Percentiles rank a stretch among this genome's conserved stretches.
Conservation (phyloP, 2,888 invertebrate genomes). For the Lepidonotus clava region DNA sequence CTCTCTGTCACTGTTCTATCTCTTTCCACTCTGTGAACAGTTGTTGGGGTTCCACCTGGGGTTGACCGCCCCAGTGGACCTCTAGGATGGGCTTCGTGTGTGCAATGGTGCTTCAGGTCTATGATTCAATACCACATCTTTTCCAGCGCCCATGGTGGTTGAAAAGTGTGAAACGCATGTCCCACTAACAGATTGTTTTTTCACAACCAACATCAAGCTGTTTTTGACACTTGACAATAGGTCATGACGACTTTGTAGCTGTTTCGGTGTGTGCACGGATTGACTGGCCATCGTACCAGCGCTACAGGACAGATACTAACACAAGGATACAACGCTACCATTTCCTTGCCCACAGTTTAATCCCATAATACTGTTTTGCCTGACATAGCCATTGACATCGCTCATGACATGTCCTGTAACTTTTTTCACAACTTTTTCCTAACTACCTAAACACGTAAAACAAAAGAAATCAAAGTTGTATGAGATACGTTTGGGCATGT, state of each 20-base stretch:
- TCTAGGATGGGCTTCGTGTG: not conserved
- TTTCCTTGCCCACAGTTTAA: not conserved
- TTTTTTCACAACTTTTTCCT: too few relatives aligned
- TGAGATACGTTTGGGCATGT: too few relatives aligned
- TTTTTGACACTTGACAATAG: too few relatives aligned
- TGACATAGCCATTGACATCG: not conserved
- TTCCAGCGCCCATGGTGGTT: not conserved
- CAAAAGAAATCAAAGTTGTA: too few relatives aligned
- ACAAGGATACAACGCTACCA: not conserved
- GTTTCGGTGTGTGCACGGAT: not conserved
- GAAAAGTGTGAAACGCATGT: not conserved
- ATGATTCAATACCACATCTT: not conserved
- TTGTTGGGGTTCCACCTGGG: too few relatives aligned
- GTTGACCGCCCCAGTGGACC: not conserved
- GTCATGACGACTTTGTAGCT: too few relatives aligned
- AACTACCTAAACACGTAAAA: too few relatives aligned
- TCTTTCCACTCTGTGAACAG: not conserved
- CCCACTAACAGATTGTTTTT: not conserved
- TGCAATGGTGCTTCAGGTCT: slow-evolving; percentile 1
- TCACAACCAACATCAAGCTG: not conserved
- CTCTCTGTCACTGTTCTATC: not conserved
- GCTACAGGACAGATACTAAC: too few relatives aligned
- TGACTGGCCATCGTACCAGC: not conserved
- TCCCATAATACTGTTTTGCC: not conserved
- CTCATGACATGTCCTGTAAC: too few relatives aligned